These are phyloP conservation scores for Diorhabda carinulata DNA, from an alignment of 1,140 invertebrate genomes.

Conservation along the genomic window DNA sequence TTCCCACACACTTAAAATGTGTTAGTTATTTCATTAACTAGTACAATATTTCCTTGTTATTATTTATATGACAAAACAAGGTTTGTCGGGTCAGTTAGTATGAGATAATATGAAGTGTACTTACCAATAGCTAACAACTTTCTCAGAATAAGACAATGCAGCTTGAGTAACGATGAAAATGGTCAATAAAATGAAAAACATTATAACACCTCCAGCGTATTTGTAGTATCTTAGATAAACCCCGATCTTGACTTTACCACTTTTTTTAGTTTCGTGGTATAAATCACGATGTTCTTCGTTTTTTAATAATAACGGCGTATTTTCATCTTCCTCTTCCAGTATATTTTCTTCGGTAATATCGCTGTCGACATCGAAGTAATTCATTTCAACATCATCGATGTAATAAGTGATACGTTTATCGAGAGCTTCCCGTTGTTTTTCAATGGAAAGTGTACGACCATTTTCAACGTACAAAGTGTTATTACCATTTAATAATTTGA, in stretches of 20 bases:
- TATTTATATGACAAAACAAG: not conserved
- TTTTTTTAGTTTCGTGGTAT: constrained; percentile 33
- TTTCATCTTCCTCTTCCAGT: constrained; percentile 16
- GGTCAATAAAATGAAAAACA: constrained; percentile 21
- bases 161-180: constrained; percentile 26
- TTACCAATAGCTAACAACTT: constrained; percentile 34
- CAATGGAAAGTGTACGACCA: constrained; percentile 26
- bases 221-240: constrained; percentile 33
- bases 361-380: not conserved
- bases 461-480: constrained; percentile 28
- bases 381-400: constrained; percentile 25
- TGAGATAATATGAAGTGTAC: constrained; percentile 1
- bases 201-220: constrained; percentile 32
- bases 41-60: no score
- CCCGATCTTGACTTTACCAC: constrained; percentile 28
- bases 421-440: constrained; percentile 24
- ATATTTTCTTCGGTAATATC: not conserved
- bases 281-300: constrained; percentile 21
- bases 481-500: constrained; percentile 24
- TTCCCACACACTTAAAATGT: no score
- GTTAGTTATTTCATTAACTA: no score
- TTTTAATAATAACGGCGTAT: constrained; percentile 21
- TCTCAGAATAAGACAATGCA: constrained; percentile 27
- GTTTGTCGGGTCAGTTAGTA: not conserved
- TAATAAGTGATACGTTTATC: constrained; percentile 32